Evolutionary conservation across 2,888 invertebrate genomes (phyloP), one percentile per base, ranked within the genome.

Genomic region (Helicoverpa assulta): DNA sequence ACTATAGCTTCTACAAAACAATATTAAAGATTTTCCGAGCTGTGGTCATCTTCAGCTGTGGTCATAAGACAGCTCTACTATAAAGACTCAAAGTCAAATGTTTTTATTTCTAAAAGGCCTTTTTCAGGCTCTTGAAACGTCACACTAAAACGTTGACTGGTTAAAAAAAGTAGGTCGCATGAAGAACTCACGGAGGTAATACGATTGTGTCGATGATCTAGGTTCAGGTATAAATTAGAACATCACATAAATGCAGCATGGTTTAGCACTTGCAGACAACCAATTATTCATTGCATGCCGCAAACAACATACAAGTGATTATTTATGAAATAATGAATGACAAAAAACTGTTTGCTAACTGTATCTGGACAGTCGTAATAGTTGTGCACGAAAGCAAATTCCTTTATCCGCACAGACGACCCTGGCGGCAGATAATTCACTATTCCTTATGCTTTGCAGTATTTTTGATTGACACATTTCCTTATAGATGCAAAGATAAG

Each of bases 361-460:
- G 7, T 56, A 29, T 64, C 50, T 69, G 7, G 33, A 14, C n/a
- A 51, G n/a, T 12, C 10, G 29, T 53, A 33, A 55, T 61, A 33
- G 37, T 33, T 47, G 14, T 40, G 29, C 29, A 52, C 71, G 78
- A 71, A 81, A 76, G 71, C 14, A 43, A 69, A 61, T 51, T 40
- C 12, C 14, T 40, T 40, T 58, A n/a, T 54, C 53, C 64, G 60
- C 59, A 40, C 21, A 14, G n/a, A 19, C 37, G 60, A 12, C 76
- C 64, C 29, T 76, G 70, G 29, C 51, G 40, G 64, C 21, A 29
- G 47, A 47, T 26, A 37, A 60, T 67, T 37, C 57, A 51, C 40
- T 60, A 40, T 67, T 73, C 37, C 18, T 57, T 47, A 43, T 21
- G 47, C n/a, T 19, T 1, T 21, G 33, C 14, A 33, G 1, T 16